Evolutionary conservation across 2,888 invertebrate species (phyloP), one percentile per base, ranked within the genome.

Genomic region (Dioctria linearis): DNA sequence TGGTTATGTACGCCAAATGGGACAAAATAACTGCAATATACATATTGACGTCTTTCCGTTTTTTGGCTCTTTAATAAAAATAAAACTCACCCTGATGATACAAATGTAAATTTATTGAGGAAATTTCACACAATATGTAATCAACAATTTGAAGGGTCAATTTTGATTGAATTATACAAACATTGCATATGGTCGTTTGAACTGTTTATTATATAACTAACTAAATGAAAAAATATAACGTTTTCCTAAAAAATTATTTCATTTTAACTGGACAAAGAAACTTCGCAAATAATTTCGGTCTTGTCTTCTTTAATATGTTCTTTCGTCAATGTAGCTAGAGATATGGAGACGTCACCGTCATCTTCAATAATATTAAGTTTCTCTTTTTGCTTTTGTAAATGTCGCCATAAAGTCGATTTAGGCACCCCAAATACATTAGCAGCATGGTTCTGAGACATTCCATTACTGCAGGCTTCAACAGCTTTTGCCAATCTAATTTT

Each of bases 361-460:
- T 73, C 73, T 42, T 73, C 73, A 9, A 59, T 73, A 3, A 73
- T 40, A 4, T 59, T 57, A 5, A 1, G 40, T 39, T 71, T 73
- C 3, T 25, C 11, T 40, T 66, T 71, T n/a, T 82, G 57, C 40
- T 88, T 86, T 75, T 88, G 88, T 9, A 89, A 83, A 82, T 89
- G 88, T 3, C 89, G 86, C 89, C 89, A 89, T 2, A 89, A 83
- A 2, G 89, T 89, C 69, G 89, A 88, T 81, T 89, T 89, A 42
- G 89, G 88, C 79, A 89, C 88, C 79, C 87, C 87, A 75, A 86
- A 89, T 8, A 88, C 84, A 83, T 86, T 87, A 0, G 89, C 88
- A 0, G 89, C 88, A 84, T 89, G 88, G 82, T 89, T 89, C 71
- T 89, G 89, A 0, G 88, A 88, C 88, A 89, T 89, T 6, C 89